Evolutionary conservation across 1,140 invertebrate species (phyloP), one percentile per base, ranked within the genome.

Genomic region (Hirudo medicinalis): DNA sequence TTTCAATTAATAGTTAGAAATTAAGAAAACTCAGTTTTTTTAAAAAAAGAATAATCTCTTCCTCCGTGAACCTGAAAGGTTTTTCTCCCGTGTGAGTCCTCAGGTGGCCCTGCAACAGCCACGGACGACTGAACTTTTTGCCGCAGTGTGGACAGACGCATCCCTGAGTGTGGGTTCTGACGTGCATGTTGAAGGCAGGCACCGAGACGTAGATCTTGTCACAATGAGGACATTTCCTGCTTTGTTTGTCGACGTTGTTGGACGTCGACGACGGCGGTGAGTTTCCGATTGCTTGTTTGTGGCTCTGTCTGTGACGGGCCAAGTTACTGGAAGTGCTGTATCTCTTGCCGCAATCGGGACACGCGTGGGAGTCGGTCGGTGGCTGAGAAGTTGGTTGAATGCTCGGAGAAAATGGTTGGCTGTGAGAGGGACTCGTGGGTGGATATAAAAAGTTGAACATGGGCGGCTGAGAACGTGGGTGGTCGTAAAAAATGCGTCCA

Each of bases 21-120:
- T 6, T 2, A 3, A 3, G 32, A 36, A 36, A 36, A 36, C 32
- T 36, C 32, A 6, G 6, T 3, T 2, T 36, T 36, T 36, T 36
- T 3, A 2, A 6, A 36, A 36, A 36, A 36, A 36, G 32, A 49
- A 49, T 8, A 49, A 49, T 49, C 43, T 49, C 15, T 49, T 49
- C 13, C 43, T 13, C 9, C 9, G 19, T 20, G 29, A 63, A 76
- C 36, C 69, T 36, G 69, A 97, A 99, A 0, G 96, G 96, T 79
- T 98, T 98, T 83, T 98, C 94, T 0, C 96, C 96, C 0, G 95
- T 97, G 84, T 99, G 96, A 2, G 92, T 94, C 29, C 96, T 85
- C 74, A 98, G 86, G 79, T 97, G 94, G 76, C 95, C 95, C 81
- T 94, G 91, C 3, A 99, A 86, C 0, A 94, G 89, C 84, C 93